Base-by-base conservation (phyloP, 2,797 vertebrate genomes). In the Sebastes trivittatus region DNA sequence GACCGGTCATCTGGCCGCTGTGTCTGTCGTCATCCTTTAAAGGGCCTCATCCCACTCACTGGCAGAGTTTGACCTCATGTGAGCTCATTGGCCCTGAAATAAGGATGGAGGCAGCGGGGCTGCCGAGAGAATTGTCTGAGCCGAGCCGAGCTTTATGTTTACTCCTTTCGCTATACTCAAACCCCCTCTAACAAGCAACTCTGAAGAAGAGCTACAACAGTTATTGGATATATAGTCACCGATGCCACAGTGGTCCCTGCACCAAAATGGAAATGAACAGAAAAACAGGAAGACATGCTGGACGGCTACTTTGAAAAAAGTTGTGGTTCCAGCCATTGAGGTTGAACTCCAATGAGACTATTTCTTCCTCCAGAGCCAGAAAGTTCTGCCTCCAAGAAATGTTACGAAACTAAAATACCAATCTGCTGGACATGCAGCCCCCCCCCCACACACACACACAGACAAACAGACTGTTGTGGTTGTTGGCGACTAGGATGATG, bases 401-500 rank as follows among this genome's bases (percentile, higher is more conserved):
- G 38, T 65, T 77, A 70, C 75, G 66, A 29, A 74, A 78, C 78
- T 74, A 59, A 74, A 67, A 83, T 55, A 55, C 68, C 52, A 65
- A 55, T 72, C 58, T 72, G 16, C 60, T 60, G 20, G 25, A 54
- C 18, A 42, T 54, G 25, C 56, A 56, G 5, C 25, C 25, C 25
- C 25, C 22, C 32, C 58, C n/a, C n/a, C 74, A 54, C 38, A 58
- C 14, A 56, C 62, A 46, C 75, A 65, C 67, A 69, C 22, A 32
- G 59, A 75, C 52, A 70, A 1, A 66, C 42, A 54, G 9, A 64
- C 38, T 20, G 54, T 54, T 77, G 82, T 72, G 78, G 75, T 72
- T 80, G 22, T 65, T 77, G 70, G 70, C 7, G 14, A 61, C 75
- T 20, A 2, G 59, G 76, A 76, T 87, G 84, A 87, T 84, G 61